phyloP scores from a whole-genome alignment of 1,140 invertebrate species.

The Drosophila equinoxialis region DNA sequence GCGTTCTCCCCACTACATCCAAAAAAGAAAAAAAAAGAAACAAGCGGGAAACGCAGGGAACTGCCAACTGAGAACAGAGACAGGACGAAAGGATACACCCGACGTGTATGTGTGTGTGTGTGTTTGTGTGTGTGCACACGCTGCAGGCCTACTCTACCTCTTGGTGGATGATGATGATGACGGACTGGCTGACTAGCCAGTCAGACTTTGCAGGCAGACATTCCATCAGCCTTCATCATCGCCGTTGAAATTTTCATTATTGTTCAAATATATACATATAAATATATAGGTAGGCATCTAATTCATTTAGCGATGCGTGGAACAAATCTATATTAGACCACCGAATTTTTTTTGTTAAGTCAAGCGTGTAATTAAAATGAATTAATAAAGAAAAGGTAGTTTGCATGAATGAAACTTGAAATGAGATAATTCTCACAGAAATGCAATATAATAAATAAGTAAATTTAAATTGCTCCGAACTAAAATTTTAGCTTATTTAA shows the following conservation, averaged over 20 bases:
- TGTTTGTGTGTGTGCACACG: conserved; percentile 28
- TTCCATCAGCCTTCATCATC: conserved; percentile 54
- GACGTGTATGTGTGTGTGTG: conserved; percentile 25
- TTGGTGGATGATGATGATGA: conserved; percentile 51
- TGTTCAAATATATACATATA: not conserved
- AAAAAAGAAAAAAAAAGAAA: conserved; percentile 10
- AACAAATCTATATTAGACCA: conserved; percentile 47
- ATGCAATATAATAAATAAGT: not conserved
- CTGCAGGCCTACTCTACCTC: conserved; percentile 45
- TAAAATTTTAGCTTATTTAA: not conserved
- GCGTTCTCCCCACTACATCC: conserved; percentile 45
- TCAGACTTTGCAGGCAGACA: conserved; percentile 40
- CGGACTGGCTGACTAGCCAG: conserved; percentile 23
- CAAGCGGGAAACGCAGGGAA: conserved; percentile 31
- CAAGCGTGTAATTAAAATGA: conserved; percentile 59
- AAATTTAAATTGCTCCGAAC: not conserved
- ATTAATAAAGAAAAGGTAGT: conserved; percentile 38
- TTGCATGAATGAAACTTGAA: not conserved
- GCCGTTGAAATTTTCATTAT: conserved; percentile 63
- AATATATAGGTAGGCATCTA: conserved; percentile 27
- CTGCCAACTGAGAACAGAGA: conserved; percentile 8
- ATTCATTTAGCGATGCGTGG: conserved; percentile 57
- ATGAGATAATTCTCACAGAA: not conserved
- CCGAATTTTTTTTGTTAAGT: conserved; percentile 24
- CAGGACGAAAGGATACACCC: conserved; percentile 59